Conservation (phyloP, 2,888 invertebrate species). For the Ganaspis brasiliensis region DNA sequence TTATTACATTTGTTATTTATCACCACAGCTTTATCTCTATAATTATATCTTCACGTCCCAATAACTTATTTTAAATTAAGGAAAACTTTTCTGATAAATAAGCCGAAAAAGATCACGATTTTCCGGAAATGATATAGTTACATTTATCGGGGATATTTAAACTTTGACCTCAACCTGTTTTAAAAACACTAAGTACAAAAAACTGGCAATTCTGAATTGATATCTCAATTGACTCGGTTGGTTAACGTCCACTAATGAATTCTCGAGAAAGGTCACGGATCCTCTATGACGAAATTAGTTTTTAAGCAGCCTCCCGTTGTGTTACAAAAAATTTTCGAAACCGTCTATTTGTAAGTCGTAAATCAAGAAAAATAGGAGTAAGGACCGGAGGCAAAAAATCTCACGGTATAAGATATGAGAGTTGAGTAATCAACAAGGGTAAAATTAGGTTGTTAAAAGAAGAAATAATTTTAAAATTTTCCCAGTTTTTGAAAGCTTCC, state of each 20-base stretch:
- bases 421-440: slow-evolving; percentile 52
- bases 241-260: slow-evolving; percentile 75
- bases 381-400: slow-evolving; percentile 41
- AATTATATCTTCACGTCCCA: background rate
- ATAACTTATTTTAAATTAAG: background rate
- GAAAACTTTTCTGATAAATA: background rate
- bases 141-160: background rate
- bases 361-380: slow-evolving; percentile 73
- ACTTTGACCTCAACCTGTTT: background rate
- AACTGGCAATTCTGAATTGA: slow-evolving; percentile 53
- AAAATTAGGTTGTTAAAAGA: slow-evolving; percentile 57
- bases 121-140: background rate
- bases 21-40: too few species aligned
- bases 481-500: background rate
- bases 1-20: too few species aligned
- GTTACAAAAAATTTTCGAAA: slow-evolving; percentile 61
- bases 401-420: slow-evolving; percentile 21
- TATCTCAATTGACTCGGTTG: slow-evolving; percentile 70
- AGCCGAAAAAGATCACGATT: background rate
- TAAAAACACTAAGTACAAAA: background rate
- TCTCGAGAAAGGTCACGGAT: slow-evolving; percentile 68
- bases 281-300: slow-evolving; percentile 74
- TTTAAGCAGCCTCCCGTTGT: slow-evolving; percentile 64
- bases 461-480: slow-evolving; percentile 41
- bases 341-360: slow-evolving; percentile 70